Conservation (phyloP, 2,113 vertebrate genomes). For the Dicentrarchus labrax region DNA sequence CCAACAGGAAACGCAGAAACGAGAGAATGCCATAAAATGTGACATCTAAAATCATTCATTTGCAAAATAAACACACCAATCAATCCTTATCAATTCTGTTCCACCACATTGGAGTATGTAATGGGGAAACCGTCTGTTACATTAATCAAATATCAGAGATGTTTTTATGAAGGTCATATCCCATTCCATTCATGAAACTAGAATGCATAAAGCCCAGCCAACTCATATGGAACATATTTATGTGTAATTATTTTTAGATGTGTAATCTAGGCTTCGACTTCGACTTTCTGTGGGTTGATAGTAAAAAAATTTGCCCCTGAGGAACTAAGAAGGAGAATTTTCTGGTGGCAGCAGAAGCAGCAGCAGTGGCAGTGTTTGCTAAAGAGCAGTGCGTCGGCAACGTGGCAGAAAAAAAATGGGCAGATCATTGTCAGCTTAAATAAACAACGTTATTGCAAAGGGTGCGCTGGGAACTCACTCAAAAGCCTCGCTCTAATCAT, state of each 20-base stretch:
- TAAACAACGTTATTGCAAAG: constrained; percentile 47
- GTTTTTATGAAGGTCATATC: constrained; percentile 18
- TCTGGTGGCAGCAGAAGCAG: constrained; percentile 18
- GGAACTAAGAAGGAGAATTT: constrained; percentile 4
- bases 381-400: constrained; percentile 29
- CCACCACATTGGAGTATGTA: neutral
- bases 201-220: neutral
- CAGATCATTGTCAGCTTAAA: constrained; percentile 18
- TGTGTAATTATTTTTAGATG: constrained; percentile 17
- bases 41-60: neutral
- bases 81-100: neutral
- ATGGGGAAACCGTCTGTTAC: neutral
- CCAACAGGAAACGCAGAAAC: neutral
- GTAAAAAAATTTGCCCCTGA: neutral
- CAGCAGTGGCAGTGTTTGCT: constrained; percentile 18
- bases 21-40: neutral
- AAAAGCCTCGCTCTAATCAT: constrained; percentile 13
- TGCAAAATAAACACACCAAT: neutral
- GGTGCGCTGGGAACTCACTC: constrained; percentile 16
- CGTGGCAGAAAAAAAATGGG: neutral
- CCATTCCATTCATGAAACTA: neutral
- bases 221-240: constrained; percentile 3
- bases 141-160: neutral
- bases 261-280: neutral
- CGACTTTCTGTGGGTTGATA: constrained; percentile 4